Evolutionary conservation across 2,113 vertebrate genomes (phyloP), one percentile per base, ranked within the genome.

Genomic region (Rhipidura dahli): DNA sequence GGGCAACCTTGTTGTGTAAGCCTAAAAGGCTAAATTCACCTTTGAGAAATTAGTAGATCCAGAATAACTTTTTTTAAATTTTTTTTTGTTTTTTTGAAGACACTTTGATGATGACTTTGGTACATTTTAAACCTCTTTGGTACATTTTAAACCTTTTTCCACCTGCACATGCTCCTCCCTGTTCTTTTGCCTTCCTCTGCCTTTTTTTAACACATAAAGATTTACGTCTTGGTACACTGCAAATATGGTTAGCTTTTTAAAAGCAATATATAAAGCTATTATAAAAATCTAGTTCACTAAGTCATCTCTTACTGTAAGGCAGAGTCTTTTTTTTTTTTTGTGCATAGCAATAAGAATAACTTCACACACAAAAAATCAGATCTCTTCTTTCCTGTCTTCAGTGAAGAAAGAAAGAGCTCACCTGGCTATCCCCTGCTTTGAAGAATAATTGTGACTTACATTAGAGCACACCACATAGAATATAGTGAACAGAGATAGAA

Each of bases 101-200:
- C n/a, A 35, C 9, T 76, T 27, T 77, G 27, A 44, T 42, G 61
- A 42, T 9, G 10, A 5, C 23, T 72, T 64, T 60, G 22, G 23
- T 40, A 64, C 6, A 16, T 37, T 44, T 89, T 57, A 81, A 68
- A 30, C 17, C 44, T 26, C 57, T 23, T 28, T 20, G 22, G 23
- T 40, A 64, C 6, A 16, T 37, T 44, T 89, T 57, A 81, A 68
- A 30, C 17, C 44, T 26, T 61, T 23, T 28, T 20, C 2, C 26
- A 42, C 15, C 17, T 79, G 37, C 6, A 77, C 18, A 24, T 30
- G 16, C 11, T 64, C 21, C 31, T 73, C 5, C 10, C 9, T 53
- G 28, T 31, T 26, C 27, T 21, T 47, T 53, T 35, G 35, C 7
- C 11, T 4, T 47, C 5, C 5, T 2, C 5, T 6, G 1, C 15